Base-by-base conservation (phyloP, 2,888 invertebrate species). In the Helicoverpa assulta region DNA sequence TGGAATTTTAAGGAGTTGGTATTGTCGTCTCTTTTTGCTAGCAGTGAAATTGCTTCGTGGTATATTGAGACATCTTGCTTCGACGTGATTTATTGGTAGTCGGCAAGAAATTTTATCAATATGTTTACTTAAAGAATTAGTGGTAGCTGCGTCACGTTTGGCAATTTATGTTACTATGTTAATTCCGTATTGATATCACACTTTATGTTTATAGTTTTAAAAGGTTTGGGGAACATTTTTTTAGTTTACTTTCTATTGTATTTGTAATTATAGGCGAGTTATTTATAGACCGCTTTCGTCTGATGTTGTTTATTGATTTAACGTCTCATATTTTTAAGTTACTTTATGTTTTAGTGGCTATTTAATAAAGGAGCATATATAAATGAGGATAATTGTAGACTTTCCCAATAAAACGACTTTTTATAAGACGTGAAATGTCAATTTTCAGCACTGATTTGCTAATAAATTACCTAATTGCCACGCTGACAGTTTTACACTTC, bases 91-190 rank as follows among this genome's bases (percentile, higher is more conserved):
- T 95, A 95, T 93, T 79, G 72, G 76, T 76, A 72, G 87, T 89
- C 89, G 88, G 88, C 82, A 86, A 89, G 91, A 91, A 91, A 90
- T 92, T 92, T 93, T 93, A 94, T 93, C 93, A 93, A 92, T 92
- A 90, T 95, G 95, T 95, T 95, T 95, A 92, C 94, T 94, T 94
- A 94, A 89, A 88, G 91, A 92, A 94, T 95, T 94, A 94, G 94
- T 93, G 89, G 91, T 91, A 91, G 91, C 88, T 90, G 87, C 88
- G 87, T 85, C 88, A 89, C 86, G 89, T 82, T 80, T 84, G 86
- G 88, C 89, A 88, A 92, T 92, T 91, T 92, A 92, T 92, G 91
- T 91, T 82, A 79, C 83, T 90, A 91, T 90, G 90, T 86, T 92
- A 94, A 92, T 93, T 91, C 84, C 76, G 85, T 91, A 91, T 90